Percentiles rank a stretch among this genome's conserved stretches.
phyloP scores from a whole-genome alignment of 2,888 invertebrate species.

The Eupeodes latifasciatus region DNA sequence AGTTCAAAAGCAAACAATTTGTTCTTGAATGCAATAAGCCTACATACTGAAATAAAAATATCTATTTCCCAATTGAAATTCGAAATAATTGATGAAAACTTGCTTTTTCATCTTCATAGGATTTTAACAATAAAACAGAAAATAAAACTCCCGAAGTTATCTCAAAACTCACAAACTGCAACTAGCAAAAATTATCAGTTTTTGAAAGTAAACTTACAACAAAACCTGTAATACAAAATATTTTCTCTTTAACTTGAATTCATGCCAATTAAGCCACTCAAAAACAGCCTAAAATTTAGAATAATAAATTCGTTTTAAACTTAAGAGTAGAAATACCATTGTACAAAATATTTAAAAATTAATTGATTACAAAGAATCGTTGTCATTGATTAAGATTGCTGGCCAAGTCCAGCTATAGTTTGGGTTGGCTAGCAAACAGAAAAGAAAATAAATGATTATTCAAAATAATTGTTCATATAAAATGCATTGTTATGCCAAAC shows the following conservation, averaged over 20 bases:
- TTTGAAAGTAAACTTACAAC: not conserved
- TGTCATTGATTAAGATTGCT: not conserved
- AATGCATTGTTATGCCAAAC: not conserved
- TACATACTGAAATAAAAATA: no score
- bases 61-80: no score
- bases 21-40: no score
- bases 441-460: not conserved
- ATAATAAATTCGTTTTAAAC: not conserved
- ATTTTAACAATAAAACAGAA: no score
- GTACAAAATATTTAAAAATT: not conserved
- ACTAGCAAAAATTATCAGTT: not conserved
- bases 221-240: no score
- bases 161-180: no score
- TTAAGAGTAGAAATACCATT: not conserved
- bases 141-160: no score
- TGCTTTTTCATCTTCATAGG: no score
- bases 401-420: not conserved
- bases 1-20: no score
- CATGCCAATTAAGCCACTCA: not conserved
- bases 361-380: not conserved
- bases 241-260: not conserved
- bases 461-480: not conserved
- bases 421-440: not conserved
- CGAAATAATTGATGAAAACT: no score
- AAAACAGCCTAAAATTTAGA: not conserved